Evolutionary conservation across 2,888 invertebrate genomes (phyloP).

Genomic region (Stegana nigrithorax): DNA sequence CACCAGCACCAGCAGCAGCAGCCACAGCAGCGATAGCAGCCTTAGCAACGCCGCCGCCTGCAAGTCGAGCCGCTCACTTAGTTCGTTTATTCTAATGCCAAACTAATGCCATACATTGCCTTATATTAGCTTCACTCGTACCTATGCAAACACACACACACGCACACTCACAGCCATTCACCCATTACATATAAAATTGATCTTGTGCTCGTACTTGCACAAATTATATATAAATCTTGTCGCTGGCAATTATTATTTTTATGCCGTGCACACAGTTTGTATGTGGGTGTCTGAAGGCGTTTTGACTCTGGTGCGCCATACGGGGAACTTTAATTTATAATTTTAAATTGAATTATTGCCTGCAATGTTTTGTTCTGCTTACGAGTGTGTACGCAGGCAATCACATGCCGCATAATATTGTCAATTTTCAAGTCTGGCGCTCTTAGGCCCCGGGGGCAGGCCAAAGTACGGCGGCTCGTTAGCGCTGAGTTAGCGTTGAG

Average conservation of each 20-base stretch:
- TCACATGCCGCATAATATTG: no score
- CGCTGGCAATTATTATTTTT: constrained; percentile 2
- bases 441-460: not conserved
- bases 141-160: no score
- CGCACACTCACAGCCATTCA: no score
- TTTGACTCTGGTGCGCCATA: not conserved
- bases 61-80: constrained; percentile 31
- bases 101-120: constrained; percentile 3
- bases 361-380: no score
- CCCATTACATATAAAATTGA: no score
- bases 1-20: not conserved
- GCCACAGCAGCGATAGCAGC: constrained; percentile 22
- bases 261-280: not conserved
- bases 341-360: not conserved
- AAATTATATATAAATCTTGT: constrained; percentile 8
- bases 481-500: not conserved
- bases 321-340: not conserved
- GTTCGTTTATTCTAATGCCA: constrained; percentile 48
- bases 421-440: no score
- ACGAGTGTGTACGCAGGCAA: no score
- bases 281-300: constrained; percentile 9
- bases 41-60: not conserved
- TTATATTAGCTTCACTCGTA: no score
- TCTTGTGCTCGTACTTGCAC: no score
- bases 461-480: not conserved